Base-by-base conservation (phyloP, 2,888 invertebrate species). In the Ophion costatus region DNA sequence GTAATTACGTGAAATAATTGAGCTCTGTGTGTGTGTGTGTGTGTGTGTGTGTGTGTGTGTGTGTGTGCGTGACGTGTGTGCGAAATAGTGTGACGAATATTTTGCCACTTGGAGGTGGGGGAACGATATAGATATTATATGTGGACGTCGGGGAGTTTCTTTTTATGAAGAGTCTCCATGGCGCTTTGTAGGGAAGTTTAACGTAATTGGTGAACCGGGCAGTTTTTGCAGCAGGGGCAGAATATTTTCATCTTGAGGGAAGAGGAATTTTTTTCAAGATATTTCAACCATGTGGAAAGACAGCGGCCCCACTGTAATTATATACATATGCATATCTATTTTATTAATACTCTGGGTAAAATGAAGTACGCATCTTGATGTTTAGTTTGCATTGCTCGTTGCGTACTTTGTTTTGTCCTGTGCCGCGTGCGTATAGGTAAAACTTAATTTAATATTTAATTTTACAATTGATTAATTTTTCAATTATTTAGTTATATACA, bases 261-360 rank as follows among this genome's bases (percentile, higher is more conserved):
- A 67, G 11, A 76, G 56, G 59, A 29, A 29, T 29, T 69, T 64
- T 56, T 61, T 57, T 67, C 57, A 82, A 45, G 71, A 80, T 75
- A 42, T 66, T 17, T 1, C 83, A 77, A 85, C 76, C 79, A 88
- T 88, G 88, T 88, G 88, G 88, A 88, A 88, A 85, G 88, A 88
- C 85, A 88, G 88, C 87, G 88, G 88, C 71, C 88, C 88, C 71
- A 88, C 88, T 86, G 88, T 88, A 88, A 88, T 83, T 88, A 87
- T 56, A 1, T 75, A 59, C n/a, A 29, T 80, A 51, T 70, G 1
- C 59, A 14, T 59, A 5, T 64, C 29, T 17, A 33, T 56, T 56
- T 71, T 61, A 2, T 64, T 33, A 1, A 20, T 51, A 11, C n/a
- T 38, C 17, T 51, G 51, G 51, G 11, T 51, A 14, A 1, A 51